Evolutionary conservation across 2,797 vertebrate species (phyloP).

Genomic region (Lagorchestes hirsutus): DNA sequence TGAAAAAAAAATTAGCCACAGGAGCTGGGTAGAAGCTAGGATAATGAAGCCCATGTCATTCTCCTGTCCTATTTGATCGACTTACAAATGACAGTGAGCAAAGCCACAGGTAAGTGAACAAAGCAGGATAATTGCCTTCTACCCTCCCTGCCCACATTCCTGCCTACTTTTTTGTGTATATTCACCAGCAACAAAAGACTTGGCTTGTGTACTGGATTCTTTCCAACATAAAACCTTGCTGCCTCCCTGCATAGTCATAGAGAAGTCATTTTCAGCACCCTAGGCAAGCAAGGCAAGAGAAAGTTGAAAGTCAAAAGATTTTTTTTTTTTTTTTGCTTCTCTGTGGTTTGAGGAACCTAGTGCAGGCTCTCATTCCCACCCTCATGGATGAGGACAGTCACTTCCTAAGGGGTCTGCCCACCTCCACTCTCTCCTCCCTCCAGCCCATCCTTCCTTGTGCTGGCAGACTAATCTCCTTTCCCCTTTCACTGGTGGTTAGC

Average conservation of each 20-base stretch:
- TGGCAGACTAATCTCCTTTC: neutral
- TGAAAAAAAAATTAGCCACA: neutral
- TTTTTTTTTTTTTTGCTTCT: neutral
- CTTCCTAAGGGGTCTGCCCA: neutral
- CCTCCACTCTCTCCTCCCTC: neutral
- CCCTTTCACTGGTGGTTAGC: neutral
- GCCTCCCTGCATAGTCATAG: neutral
- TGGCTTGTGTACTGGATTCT: neutral
- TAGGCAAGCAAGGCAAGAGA: neutral
- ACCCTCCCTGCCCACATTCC: neutral
- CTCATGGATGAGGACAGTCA: neutral
- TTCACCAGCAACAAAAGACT: neutral
- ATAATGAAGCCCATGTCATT: neutral
- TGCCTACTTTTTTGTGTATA: neutral
- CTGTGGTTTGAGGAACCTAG: neutral
- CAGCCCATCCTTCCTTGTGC: neutral
- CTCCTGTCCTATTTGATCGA: neutral
- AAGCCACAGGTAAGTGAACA: neutral
- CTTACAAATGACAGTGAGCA: neutral
- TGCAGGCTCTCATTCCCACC: neutral
- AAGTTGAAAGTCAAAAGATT: neutral
- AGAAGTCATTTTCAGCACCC: neutral
- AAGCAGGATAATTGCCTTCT: neutral
- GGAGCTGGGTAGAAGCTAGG: neutral
- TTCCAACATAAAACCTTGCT: neutral